phyloP scores from a whole-genome alignment of 2,888 invertebrate genomes.

The Caenorhabditis sp. region DNA sequence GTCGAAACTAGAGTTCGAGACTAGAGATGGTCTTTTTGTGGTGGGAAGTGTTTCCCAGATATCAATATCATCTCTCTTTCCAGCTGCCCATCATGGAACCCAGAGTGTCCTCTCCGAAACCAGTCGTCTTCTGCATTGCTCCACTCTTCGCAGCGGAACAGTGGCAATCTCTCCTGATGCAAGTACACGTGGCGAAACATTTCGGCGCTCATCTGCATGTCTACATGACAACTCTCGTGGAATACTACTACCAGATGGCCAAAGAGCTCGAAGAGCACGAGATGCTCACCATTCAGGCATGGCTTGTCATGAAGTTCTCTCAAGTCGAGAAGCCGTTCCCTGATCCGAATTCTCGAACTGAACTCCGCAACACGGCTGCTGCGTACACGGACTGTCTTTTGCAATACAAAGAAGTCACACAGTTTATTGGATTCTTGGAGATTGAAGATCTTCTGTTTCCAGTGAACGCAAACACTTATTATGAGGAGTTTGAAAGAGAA shows the following conservation, averaged over 20 bases:
- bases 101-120: slow-evolving; percentile 28
- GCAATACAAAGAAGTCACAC: slow-evolving; percentile 47
- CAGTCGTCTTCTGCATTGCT: slow-evolving; percentile 66
- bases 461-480: slow-evolving; percentile 34
- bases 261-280: slow-evolving; percentile 43
- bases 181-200: slow-evolving; percentile 60
- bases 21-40: slow-evolving; percentile 7
- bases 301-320: slow-evolving; percentile 57
- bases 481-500: slow-evolving; percentile 52
- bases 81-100: slow-evolving; percentile 32
- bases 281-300: slow-evolving; percentile 50
- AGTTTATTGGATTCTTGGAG: slow-evolving; percentile 53
- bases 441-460: slow-evolving; percentile 57
- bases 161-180: slow-evolving; percentile 64
- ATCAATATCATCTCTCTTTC: background rate
- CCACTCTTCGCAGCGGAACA: slow-evolving; percentile 68
- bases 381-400: slow-evolving; percentile 48
- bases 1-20: slow-evolving; percentile 45
- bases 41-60: background rate
- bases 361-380: slow-evolving; percentile 37
- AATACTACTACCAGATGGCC: slow-evolving; percentile 59
- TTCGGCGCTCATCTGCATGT: slow-evolving; percentile 64
- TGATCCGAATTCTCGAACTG: slow-evolving; percentile 36
- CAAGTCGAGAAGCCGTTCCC: slow-evolving; percentile 33
- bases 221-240: slow-evolving; percentile 64